Evolutionary conservation across 2,888 invertebrate species (phyloP).

Genomic region (Digitonthophagus gazella): DNA sequence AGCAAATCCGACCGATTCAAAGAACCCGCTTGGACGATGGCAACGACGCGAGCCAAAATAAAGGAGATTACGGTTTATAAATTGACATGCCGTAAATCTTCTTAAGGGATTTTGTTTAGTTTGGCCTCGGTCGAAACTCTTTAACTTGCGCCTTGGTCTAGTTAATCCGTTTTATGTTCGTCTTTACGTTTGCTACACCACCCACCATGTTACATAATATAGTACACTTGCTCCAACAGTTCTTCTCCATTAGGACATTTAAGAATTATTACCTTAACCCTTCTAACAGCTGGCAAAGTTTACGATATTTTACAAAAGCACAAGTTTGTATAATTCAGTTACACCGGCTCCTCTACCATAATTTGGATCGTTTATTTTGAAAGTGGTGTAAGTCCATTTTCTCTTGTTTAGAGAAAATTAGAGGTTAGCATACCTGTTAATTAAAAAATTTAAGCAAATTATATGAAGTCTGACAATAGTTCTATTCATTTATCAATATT

Average conservation of each 20-base stretch:
- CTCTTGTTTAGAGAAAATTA: too few relatives aligned
- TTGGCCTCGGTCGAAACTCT: slow-evolving; percentile 6
- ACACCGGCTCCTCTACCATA: too few relatives aligned
- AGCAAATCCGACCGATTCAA: not conserved
- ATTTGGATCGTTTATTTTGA: too few relatives aligned
- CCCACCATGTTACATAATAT: slow-evolving; percentile 8
- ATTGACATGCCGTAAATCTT: slow-evolving; percentile 19
- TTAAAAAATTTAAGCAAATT: too few relatives aligned
- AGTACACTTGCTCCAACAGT: slow-evolving; percentile 10
- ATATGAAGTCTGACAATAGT: too few relatives aligned
- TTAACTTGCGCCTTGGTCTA: slow-evolving; percentile 11
- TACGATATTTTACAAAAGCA: too few relatives aligned
- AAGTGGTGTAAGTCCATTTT: too few relatives aligned
- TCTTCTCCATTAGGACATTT: not conserved
- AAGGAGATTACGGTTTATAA: slow-evolving; percentile 16
- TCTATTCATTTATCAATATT: too few relatives aligned
- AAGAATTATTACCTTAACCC: not conserved
- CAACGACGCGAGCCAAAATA: slow-evolving; percentile 1
- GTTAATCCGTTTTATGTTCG: slow-evolving; percentile 9
- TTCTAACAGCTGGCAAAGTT: too few relatives aligned
- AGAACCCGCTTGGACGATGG: not conserved
- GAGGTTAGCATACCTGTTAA: too few relatives aligned
- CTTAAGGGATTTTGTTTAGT: slow-evolving; percentile 18
- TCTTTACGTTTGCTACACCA: not conserved
- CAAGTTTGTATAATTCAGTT: too few relatives aligned